Evolutionary conservation across 2,888 invertebrate species (phyloP).

Genomic region (Noctua janthina): DNA sequence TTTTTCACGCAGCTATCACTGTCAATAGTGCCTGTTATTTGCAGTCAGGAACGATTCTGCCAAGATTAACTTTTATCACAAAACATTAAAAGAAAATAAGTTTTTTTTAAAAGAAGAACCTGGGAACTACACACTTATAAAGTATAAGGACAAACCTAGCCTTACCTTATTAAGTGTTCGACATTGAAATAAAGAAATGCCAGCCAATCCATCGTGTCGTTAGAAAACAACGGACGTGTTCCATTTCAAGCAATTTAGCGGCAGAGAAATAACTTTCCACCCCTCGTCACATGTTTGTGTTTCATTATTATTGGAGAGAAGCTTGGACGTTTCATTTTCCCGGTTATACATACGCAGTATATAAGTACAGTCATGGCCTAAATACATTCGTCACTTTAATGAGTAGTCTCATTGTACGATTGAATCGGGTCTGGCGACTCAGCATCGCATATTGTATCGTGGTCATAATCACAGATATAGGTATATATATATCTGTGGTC

Average conservation of each 20-base stretch:
- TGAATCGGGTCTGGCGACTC: background rate
- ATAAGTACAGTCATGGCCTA: background rate
- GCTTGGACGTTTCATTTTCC: constrained; percentile 62
- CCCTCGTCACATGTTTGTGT: constrained; percentile 66
- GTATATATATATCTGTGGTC: no score
- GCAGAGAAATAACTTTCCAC: constrained; percentile 58
- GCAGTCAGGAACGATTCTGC: background rate
- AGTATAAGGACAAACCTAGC: background rate
- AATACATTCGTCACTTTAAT: background rate
- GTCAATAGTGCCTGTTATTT: background rate
- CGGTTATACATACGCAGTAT: background rate
- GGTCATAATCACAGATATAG: no score
- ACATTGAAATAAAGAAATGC: background rate
- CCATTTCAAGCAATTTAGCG: constrained; percentile 54
- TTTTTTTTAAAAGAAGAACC: background rate
- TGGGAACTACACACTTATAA: background rate
- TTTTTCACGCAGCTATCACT: background rate
- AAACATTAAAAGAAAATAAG: background rate
- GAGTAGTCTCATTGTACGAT: background rate
- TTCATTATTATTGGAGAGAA: constrained; percentile 56
- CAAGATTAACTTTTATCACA: background rate
- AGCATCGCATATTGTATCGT: background rate
- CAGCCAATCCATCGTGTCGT: constrained; percentile 29
- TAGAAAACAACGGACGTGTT: constrained; percentile 32
- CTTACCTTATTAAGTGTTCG: background rate